A percentile compares a stretch with the other conserved stretches of the same genome.
phyloP scores from a whole-genome alignment of 2,888 invertebrate genomes.

The Trissolcus brochymenae region DNA sequence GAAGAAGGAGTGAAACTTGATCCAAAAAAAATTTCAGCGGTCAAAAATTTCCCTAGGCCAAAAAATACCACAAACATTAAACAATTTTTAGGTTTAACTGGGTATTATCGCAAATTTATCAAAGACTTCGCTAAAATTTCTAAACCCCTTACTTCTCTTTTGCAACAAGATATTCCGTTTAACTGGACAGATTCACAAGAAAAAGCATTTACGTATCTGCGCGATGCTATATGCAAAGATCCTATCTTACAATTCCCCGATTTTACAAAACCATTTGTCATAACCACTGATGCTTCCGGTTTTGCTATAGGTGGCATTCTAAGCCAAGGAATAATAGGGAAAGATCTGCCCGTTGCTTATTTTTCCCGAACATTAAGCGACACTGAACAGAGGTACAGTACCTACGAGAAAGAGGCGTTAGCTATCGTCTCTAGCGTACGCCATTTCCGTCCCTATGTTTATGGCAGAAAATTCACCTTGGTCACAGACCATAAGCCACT shows the following conservation, averaged over 20 bases:
- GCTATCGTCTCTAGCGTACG: too few relatives aligned
- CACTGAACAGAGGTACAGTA: too few relatives aligned
- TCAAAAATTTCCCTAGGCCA: slow-evolving; percentile 56
- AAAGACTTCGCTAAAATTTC: slow-evolving; percentile 53
- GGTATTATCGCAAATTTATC: slow-evolving; percentile 67
- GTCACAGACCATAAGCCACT: slow-evolving; percentile 49
- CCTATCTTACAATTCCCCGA: background rate
- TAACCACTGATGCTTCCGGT: background rate
- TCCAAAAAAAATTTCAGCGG: slow-evolving; percentile 55
- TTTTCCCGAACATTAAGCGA: background rate
- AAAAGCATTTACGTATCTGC: background rate
- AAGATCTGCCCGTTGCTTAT: background rate
- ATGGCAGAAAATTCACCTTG: slow-evolving; percentile 27
- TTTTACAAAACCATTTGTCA: background rate
- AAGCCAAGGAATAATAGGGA: background rate
- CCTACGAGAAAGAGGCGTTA: too few relatives aligned
- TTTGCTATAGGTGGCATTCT: background rate
- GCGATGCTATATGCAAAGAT: slow-evolving; percentile 2
- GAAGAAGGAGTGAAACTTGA: slow-evolving; percentile 61
- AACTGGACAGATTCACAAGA: background rate
- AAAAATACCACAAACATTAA: slow-evolving; percentile 49
- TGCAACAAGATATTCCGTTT: slow-evolving; percentile 36
- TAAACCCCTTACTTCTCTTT: slow-evolving; percentile 43
- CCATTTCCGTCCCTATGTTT: slow-evolving; percentile 6
- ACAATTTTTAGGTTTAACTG: slow-evolving; percentile 58